Conservation (phyloP, 2,888 invertebrate genomes). For the Heliconius ismenius region DNA sequence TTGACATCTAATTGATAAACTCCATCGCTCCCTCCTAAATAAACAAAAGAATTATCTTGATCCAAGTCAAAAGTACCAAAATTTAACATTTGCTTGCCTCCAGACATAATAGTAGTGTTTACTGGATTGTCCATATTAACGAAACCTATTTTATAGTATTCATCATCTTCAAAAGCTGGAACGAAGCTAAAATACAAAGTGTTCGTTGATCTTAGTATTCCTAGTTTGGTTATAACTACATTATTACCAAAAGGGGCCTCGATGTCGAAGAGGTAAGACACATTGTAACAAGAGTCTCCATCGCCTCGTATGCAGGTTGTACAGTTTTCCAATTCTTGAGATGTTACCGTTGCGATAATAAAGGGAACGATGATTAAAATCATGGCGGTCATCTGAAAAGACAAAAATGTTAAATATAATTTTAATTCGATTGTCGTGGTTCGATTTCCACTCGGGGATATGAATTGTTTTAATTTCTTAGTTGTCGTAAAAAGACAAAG, state of each 20-base stretch:
- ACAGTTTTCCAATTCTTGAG: conserved; percentile 50
- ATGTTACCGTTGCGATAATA: conserved; percentile 47
- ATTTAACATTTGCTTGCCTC: conserved; percentile 56
- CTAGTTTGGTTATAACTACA: conserved; percentile 66
- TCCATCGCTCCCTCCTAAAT: conserved; percentile 69
- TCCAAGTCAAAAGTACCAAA: conserved; percentile 71
- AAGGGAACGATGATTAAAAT: conserved; percentile 51
- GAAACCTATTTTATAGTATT: conserved; percentile 69
- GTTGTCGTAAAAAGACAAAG: no score
- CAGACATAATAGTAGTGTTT: conserved; percentile 52
- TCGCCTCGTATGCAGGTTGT: conserved; percentile 54
- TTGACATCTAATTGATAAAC: conserved; percentile 59
- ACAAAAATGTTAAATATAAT: not conserved
- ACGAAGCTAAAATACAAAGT: conserved; percentile 68
- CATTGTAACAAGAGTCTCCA: conserved; percentile 57
- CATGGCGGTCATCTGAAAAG: conserved; percentile 52
- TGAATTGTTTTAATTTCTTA: no score
- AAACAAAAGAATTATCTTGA: conserved; percentile 62
- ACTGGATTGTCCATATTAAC: conserved; percentile 57
- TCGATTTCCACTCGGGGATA: no score
- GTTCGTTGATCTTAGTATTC: conserved; percentile 58
- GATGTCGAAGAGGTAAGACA: conserved; percentile 60
- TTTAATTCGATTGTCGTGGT: no score
- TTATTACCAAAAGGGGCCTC: conserved; percentile 62
- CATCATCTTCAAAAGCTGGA: conserved; percentile 62